A percentile compares a stretch with the other conserved stretches of the same genome.
phyloP scores from a whole-genome alignment of 2,888 invertebrate genomes.

The Heteropelma amictum region DNA sequence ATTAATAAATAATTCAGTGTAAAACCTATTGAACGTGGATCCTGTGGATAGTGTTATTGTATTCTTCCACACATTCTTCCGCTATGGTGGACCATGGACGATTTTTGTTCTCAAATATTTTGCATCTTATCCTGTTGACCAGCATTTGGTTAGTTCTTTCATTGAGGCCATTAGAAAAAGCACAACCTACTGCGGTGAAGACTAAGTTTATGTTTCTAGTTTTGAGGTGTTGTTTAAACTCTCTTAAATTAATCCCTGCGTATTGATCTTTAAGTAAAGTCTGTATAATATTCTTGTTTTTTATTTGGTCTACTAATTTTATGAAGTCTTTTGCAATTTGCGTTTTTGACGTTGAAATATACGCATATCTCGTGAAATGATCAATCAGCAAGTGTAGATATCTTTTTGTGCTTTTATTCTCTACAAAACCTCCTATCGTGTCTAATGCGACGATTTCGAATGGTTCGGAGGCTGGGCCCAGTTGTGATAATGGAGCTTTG shows the following conservation, averaged over 20 bases:
- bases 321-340: constrained; percentile 58
- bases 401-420: constrained; percentile 60
- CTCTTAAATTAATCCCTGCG: constrained; percentile 59
- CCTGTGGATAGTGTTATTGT: constrained; percentile 59
- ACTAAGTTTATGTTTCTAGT: constrained; percentile 51
- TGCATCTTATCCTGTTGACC: constrained; percentile 65
- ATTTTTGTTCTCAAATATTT: constrained; percentile 61
- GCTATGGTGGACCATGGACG: constrained; percentile 58
- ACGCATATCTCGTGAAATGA: constrained; percentile 63
- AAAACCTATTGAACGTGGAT: constrained; percentile 56
- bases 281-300: constrained; percentile 56
- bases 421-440: constrained; percentile 63
- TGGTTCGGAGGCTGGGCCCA: constrained; percentile 13
- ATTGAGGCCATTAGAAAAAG: constrained; percentile 56
- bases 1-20: constrained; percentile 58
- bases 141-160: constrained; percentile 62
- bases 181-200: constrained; percentile 58
- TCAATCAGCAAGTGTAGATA: constrained; percentile 63
- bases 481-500: constrained; percentile 16
- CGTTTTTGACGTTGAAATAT: constrained; percentile 61
- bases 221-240: constrained; percentile 59
- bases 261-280: constrained; percentile 61
- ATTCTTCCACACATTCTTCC: constrained; percentile 59
- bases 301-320: constrained; percentile 55
- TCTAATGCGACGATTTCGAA: constrained; percentile 11